These are phyloP conservation scores for Serripes groenlandicus DNA, from an alignment of 2,888 invertebrate genomes.

Conservation along the genomic window DNA sequence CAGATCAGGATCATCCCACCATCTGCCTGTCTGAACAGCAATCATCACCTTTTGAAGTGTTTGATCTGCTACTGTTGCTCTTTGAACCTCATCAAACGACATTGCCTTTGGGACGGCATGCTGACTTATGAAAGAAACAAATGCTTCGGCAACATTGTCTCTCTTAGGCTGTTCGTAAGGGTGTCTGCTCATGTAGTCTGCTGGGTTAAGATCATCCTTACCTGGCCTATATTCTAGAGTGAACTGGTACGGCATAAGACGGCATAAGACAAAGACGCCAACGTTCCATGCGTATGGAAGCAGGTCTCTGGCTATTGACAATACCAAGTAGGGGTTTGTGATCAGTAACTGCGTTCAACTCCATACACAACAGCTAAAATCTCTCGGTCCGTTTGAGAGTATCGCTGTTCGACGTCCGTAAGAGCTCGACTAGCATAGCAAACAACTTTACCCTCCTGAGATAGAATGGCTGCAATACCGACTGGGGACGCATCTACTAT, in stretches of 20 bases:
- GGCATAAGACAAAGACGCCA: constrained; percentile 71
- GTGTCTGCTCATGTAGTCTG: constrained; percentile 58
- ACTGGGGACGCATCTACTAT: constrained; percentile 68
- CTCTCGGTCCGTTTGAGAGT: constrained; percentile 69
- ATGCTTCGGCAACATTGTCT: constrained; percentile 23
- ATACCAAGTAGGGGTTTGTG: constrained; percentile 75
- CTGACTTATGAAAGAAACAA: constrained; percentile 38
- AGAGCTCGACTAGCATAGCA: constrained; percentile 62
- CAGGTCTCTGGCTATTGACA: constrained; percentile 65
- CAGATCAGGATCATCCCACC: constrained; percentile 1
- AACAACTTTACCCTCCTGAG: constrained; percentile 50
- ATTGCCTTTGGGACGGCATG: constrained; percentile 48
- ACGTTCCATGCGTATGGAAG: constrained; percentile 72
- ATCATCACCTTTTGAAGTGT: neutral
- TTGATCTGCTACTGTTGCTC: constrained; percentile 15
- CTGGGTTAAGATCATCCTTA: constrained; percentile 57
- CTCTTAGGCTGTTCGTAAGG: neutral
- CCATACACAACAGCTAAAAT: constrained; percentile 69
- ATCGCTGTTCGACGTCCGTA: constrained; percentile 56
- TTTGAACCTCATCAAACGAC: constrained; percentile 53
- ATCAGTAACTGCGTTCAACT: constrained; percentile 72
- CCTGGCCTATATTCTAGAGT: constrained; percentile 51
- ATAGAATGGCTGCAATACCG: constrained; percentile 65
- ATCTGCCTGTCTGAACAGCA: too few relatives aligned
- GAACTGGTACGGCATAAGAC: constrained; percentile 58